Conservation (phyloP, 2,113 vertebrate genomes). For the Malurus melanocephalus region DNA sequence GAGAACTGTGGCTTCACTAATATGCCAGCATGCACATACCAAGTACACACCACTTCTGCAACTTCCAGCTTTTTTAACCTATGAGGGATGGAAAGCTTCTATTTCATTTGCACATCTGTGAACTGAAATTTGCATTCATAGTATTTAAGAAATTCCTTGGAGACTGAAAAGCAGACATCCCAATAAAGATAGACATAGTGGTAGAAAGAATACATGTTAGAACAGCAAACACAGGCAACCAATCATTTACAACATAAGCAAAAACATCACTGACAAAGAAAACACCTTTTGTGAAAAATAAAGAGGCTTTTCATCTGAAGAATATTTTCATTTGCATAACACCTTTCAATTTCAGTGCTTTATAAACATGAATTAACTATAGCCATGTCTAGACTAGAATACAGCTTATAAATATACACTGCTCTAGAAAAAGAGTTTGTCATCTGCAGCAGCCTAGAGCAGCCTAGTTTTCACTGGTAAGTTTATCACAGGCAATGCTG, state of each 20-base stretch:
- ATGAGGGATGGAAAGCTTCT: slow-evolving; percentile 1
- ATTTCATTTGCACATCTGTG: slow-evolving; percentile 46
- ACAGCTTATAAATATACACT: not conserved
- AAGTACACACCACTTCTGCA: not conserved
- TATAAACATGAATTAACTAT: slow-evolving; percentile 28
- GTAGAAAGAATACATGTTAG: slow-evolving; percentile 24
- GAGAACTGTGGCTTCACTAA: slow-evolving; percentile 9
- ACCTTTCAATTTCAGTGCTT: slow-evolving; percentile 10
- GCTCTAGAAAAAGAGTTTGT: not conserved
- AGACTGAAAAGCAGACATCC: slow-evolving; percentile 30
- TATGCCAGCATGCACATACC: not conserved
- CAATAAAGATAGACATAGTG: slow-evolving; percentile 6
- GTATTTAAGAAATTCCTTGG: slow-evolving; percentile 42
- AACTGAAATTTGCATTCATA: slow-evolving; percentile 49
- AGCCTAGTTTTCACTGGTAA: not conserved
- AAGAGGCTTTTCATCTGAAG: slow-evolving; percentile 14
- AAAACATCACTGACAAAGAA: slow-evolving; percentile 10
- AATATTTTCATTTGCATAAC: slow-evolving; percentile 46
- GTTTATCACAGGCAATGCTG: not conserved
- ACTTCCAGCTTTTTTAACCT: slow-evolving; percentile 29
- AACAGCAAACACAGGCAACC: slow-evolving; percentile 34
- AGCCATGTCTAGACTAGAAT: slow-evolving; percentile 2
- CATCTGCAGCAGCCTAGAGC: not conserved
- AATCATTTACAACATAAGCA: slow-evolving; percentile 40
- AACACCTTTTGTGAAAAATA: slow-evolving; percentile 8